Conservation (phyloP, 2,113 vertebrate species). For the Notothenia rossii region DNA sequence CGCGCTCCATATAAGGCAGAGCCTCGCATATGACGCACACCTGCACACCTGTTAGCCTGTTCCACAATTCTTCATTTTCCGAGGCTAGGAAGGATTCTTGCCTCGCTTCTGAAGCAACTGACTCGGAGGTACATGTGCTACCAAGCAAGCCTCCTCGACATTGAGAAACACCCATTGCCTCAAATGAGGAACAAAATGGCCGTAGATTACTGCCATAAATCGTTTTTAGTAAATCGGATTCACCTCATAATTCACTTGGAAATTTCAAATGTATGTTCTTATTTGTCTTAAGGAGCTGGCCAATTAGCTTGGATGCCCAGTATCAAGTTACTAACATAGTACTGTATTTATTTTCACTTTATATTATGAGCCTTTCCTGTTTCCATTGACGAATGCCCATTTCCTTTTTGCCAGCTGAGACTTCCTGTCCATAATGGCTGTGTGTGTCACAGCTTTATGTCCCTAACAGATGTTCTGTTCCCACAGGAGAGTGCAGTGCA, state of each 20-base stretch:
- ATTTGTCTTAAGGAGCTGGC: neutral
- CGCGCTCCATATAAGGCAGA: too few relatives aligned
- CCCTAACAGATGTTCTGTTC: conserved; percentile 43
- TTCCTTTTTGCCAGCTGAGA: conserved; percentile 71
- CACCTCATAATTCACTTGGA: neutral
- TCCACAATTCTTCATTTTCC: too few relatives aligned
- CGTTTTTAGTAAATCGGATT: neutral
- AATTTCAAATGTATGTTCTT: neutral
- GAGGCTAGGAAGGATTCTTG: too few relatives aligned
- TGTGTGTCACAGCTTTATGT: conserved; percentile 48
- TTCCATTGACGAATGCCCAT: conserved; percentile 60
- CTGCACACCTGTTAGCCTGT: too few relatives aligned
- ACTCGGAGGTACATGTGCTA: too few relatives aligned
- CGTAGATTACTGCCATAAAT: neutral
- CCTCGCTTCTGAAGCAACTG: too few relatives aligned
- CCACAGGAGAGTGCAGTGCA: neutral
- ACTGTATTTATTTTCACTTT: conserved; percentile 22
- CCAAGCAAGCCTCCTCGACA: too few relatives aligned
- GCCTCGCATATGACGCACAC: too few relatives aligned
- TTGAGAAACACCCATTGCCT: too few relatives aligned
- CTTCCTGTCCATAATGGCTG: conserved; percentile 69
- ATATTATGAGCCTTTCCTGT: conserved; percentile 64
- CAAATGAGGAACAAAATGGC: conserved; percentile 1
- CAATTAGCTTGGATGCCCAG: neutral
- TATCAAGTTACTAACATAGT: neutral